Percentiles rank a stretch among this genome's conserved stretches.
These are phyloP conservation scores for Sycophila sp. DNA, from an alignment of 1,140 invertebrate genomes.

Conservation along the genomic window DNA sequence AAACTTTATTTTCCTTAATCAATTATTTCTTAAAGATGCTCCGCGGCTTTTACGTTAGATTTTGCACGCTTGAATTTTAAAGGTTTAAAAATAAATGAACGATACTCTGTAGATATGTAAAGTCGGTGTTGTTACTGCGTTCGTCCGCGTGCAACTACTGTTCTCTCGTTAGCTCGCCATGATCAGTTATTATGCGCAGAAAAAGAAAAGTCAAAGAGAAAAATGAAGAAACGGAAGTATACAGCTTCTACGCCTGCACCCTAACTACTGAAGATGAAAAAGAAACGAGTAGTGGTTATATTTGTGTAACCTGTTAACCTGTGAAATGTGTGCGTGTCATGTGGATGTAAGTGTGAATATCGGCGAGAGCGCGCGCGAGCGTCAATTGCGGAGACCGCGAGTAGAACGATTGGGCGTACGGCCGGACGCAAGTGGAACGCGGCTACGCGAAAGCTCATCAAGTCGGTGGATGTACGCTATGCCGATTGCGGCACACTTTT, in stretches of 20 bases:
- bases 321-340: background rate
- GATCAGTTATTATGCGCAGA: background rate
- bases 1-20: too few relatives aligned
- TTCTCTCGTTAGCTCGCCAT: background rate
- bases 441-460: background rate
- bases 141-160: background rate
- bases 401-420: background rate
- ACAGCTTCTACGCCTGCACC: conserved; percentile 34
- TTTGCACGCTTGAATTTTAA: too few relatives aligned
- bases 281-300: background rate
- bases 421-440: background rate
- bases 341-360: background rate
- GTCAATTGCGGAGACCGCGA: background rate
- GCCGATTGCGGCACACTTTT: background rate
- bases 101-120: background rate
- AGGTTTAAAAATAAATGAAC: background rate
- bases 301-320: background rate
- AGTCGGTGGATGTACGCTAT: background rate
- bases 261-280: conserved; percentile 11
- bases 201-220: too few relatives aligned
- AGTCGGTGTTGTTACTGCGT: background rate
- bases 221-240: conserved; percentile 18
- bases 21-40: too few relatives aligned
- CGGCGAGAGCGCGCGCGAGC: background rate
- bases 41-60: too few relatives aligned